A percentile compares a stretch with the other conserved stretches of the same genome.
phyloP scores from a whole-genome alignment of 1,140 invertebrate species.

The Calephelis virginiensis region DNA sequence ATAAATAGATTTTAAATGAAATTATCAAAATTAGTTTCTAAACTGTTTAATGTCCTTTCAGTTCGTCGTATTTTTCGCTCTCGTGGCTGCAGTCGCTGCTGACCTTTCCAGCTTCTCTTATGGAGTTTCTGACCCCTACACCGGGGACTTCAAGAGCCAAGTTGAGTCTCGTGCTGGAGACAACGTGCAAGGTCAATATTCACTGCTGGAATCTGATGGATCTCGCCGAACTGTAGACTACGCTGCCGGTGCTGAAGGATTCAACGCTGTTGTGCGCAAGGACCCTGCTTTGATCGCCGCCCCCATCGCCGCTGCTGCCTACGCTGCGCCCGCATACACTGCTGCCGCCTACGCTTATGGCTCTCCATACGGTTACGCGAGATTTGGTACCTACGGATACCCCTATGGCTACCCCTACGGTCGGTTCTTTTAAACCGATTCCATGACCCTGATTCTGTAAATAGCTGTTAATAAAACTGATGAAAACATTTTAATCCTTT shows the following conservation, averaged over 20 bases:
- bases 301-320: slow-evolving; percentile 36
- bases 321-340: slow-evolving; percentile 30
- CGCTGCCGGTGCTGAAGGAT: slow-evolving; percentile 64
- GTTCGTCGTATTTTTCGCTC: slow-evolving; percentile 49
- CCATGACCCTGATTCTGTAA: not conserved
- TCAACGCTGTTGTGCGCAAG: slow-evolving; percentile 71
- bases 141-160: slow-evolving; percentile 75
- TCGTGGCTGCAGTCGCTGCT: slow-evolving; percentile 45
- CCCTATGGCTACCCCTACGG: slow-evolving; percentile 28
- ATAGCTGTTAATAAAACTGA: slow-evolving; percentile 16
- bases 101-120: slow-evolving; percentile 25
- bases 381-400: slow-evolving; percentile 29
- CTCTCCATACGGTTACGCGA: slow-evolving; percentile 18
- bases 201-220: slow-evolving; percentile 66
- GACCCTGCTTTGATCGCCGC: slow-evolving; percentile 47
- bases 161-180: slow-evolving; percentile 75
- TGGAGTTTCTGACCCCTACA: slow-evolving; percentile 64
- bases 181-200: slow-evolving; percentile 75
- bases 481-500: not conserved
- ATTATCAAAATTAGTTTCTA: not conserved
- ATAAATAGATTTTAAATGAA: not conserved
- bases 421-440: slow-evolving; percentile 28
- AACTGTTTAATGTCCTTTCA: slow-evolving; percentile 27
- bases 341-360: slow-evolving; percentile 25
- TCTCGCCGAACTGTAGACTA: slow-evolving; percentile 70